Evolutionary conservation across 2,888 invertebrate genomes (phyloP).

Genomic region (Mythimna albipuncta): DNA sequence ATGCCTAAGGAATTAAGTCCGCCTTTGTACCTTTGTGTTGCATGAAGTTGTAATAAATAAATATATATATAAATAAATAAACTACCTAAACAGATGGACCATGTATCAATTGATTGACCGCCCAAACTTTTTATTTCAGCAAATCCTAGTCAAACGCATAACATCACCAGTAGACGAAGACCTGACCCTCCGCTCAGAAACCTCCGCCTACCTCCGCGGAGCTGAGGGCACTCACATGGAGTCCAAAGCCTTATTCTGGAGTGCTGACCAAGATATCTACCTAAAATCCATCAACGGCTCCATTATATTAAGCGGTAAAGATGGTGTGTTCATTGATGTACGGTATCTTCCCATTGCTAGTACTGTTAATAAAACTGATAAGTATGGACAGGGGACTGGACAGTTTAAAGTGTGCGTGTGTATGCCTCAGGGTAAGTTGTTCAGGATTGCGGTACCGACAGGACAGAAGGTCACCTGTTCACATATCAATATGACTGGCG

Average conservation of each 20-base stretch:
- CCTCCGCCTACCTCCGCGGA: conserved; percentile 93
- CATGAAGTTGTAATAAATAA: no score
- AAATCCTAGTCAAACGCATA: conserved; percentile 93
- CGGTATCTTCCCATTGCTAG: conserved; percentile 93
- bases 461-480: conserved; percentile 91
- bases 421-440: conserved; percentile 96
- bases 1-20: no score
- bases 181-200: conserved; percentile 92
- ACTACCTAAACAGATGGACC: no score
- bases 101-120: no score
- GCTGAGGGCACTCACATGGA: conserved; percentile 95
- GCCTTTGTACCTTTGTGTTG: no score
- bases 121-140: conserved; percentile 70
- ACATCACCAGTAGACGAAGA: conserved; percentile 93
- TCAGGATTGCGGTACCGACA: conserved; percentile 93
- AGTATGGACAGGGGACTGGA: conserved; percentile 72
- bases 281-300: conserved; percentile 95
- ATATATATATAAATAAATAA: no score
- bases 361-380: conserved; percentile 78
- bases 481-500: conserved; percentile 91
- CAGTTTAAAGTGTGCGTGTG: conserved; percentile 97
- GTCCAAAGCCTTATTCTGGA: conserved; percentile 93
- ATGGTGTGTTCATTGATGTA: conserved; percentile 93
- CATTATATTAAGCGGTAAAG: conserved; percentile 92
- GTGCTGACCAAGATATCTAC: conserved; percentile 95